Conservation (phyloP, 2,888 invertebrate species). For the Phasia obesa region DNA sequence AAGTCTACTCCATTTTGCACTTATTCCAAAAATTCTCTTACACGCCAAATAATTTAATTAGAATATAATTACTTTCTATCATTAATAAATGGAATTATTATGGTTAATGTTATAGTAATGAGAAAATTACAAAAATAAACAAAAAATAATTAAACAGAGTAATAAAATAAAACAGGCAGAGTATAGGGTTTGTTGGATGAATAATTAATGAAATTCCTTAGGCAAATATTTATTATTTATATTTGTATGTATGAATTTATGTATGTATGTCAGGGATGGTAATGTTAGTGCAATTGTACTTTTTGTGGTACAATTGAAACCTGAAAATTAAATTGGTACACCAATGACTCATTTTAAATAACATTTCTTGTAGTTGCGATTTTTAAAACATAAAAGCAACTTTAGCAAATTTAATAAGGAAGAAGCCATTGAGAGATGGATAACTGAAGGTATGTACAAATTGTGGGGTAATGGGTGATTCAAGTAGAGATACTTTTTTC, state of each 20-base stretch:
- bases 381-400: too few relatives aligned
- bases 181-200: constrained; percentile 35
- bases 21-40: constrained; percentile 16
- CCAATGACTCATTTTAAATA: too few relatives aligned
- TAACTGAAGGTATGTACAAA: too few relatives aligned
- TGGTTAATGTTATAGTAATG: constrained; percentile 38
- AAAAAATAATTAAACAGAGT: constrained; percentile 10
- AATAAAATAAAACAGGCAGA: neutral
- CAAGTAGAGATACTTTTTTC: too few relatives aligned
- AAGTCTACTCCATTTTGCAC: constrained; percentile 4
- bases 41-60: constrained; percentile 51
- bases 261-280: neutral
- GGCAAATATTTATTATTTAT: constrained; percentile 58
- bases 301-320: too few relatives aligned
- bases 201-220: constrained; percentile 67
- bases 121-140: constrained; percentile 27
- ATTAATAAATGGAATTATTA: constrained; percentile 33
- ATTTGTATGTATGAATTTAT: neutral
- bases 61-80: constrained; percentile 54
- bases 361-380: too few relatives aligned
- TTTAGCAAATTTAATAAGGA: too few relatives aligned
- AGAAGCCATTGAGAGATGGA: too few relatives aligned
- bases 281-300: too few relatives aligned
- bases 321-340: too few relatives aligned
- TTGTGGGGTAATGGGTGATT: too few relatives aligned